Conservation (phyloP, 64 coral and sea anemone species). For the Montipora cactus region DNA sequence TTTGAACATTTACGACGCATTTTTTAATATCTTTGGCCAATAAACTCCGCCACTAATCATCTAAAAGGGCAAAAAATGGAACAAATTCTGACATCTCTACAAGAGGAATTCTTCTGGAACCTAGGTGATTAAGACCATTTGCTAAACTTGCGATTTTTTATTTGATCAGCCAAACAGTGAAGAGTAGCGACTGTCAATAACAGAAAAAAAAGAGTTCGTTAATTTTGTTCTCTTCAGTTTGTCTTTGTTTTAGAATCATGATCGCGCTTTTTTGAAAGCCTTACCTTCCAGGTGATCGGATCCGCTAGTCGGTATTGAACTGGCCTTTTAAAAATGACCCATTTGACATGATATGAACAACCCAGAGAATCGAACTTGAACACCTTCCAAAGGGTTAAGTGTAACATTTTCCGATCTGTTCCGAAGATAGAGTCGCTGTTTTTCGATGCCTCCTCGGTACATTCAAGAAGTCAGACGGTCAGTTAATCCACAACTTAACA, state of each 20-base stretch:
- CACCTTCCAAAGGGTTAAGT: too few relatives aligned
- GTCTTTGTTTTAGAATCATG: not conserved
- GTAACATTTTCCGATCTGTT: too few relatives aligned
- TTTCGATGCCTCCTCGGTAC: too few relatives aligned
- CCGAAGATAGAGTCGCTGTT: too few relatives aligned
- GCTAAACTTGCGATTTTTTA: slow-evolving; percentile 6
- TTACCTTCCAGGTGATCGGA: not conserved
- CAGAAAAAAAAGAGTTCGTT: not conserved
- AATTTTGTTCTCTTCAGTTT: not conserved
- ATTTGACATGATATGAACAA: not conserved
- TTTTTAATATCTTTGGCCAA: not conserved
- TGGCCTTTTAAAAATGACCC: not conserved
- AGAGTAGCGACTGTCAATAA: slow-evolving; percentile 33
- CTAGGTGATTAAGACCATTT: not conserved
- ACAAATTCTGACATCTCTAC: not conserved
- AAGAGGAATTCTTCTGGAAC: not conserved
- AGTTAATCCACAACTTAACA: too few relatives aligned
- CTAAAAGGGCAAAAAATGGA: not conserved
- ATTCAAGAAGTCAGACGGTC: too few relatives aligned
- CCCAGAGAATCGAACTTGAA: too few relatives aligned
- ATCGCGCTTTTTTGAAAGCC: not conserved
- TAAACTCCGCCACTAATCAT: not conserved
- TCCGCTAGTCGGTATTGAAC: not conserved
- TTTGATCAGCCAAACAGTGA: slow-evolving; percentile 25
- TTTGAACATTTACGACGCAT: not conserved